A percentile compares a stretch with the other conserved stretches of the same genome.
These are phyloP conservation scores for Dasypus novemcinctus DNA, from an alignment of 2,113 vertebrate species.

Conservation along the genomic window DNA sequence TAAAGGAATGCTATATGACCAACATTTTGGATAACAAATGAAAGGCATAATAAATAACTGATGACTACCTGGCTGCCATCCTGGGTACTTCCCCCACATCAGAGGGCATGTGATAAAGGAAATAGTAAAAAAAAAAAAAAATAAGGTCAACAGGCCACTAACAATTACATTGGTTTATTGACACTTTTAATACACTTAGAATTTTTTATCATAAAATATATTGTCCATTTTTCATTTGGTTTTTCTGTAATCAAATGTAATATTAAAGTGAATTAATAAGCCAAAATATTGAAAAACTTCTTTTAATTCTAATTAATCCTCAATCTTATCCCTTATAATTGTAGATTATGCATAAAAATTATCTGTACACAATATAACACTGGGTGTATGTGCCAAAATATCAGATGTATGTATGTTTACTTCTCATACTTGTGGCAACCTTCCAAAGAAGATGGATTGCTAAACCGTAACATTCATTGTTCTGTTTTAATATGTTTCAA, in stretches of 20 bases:
- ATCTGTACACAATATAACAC: neutral
- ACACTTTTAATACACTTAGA: neutral
- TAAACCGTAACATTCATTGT: neutral
- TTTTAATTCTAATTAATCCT: neutral
- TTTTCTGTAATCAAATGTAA: neutral
- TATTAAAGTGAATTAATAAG: conserved; percentile 3
- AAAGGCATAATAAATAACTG: neutral
- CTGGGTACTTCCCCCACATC: neutral
- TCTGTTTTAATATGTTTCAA: neutral
- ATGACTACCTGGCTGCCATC: neutral
- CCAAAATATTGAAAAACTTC: neutral
- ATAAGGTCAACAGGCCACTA: neutral
- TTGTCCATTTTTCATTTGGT: neutral
- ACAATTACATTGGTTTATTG: neutral
- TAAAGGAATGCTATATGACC: conserved; percentile 20
- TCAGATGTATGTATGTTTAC: neutral
- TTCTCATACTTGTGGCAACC: neutral
- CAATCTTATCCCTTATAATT: neutral
- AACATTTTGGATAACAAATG: neutral
- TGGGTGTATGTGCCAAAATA: neutral
- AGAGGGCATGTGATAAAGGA: neutral
- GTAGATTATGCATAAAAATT: neutral
- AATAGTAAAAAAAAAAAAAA: neutral
- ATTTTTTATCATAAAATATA: neutral
- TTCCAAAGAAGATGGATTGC: neutral